Percentiles rank a stretch among this genome's conserved stretches.
phyloP scores from a whole-genome alignment of 2,888 invertebrate genomes.

The Lissocephala sabroskyi region DNA sequence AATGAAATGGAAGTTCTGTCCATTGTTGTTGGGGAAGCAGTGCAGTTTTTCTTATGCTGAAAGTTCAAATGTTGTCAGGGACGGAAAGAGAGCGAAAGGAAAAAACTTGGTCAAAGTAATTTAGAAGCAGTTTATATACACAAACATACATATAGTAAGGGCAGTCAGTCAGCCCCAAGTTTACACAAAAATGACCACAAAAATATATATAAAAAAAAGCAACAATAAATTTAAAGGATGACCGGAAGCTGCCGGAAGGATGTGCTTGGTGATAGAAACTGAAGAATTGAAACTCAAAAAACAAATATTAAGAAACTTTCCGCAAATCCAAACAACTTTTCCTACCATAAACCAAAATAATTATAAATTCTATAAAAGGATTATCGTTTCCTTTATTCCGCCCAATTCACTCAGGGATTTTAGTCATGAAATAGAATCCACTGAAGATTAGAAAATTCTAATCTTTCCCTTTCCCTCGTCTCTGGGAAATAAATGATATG shows the following conservation, averaged over 20 bases:
- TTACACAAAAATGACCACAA: slow-evolving; percentile 40
- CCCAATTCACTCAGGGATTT: slow-evolving; percentile 13
- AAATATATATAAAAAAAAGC: slow-evolving; percentile 25
- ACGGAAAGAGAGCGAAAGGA: not conserved
- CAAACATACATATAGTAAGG: slow-evolving; percentile 5
- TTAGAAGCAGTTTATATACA: slow-evolving; percentile 50
- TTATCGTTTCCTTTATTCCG: too few relatives aligned
- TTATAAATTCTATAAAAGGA: too few relatives aligned
- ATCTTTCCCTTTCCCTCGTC: not conserved
- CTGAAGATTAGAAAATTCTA: too few relatives aligned
- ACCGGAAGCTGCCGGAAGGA: slow-evolving; percentile 20
- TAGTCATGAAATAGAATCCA: slow-evolving; percentile 15
- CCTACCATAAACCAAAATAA: too few relatives aligned
- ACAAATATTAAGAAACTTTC: slow-evolving; percentile 22
- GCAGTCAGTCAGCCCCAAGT: slow-evolving; percentile 25
- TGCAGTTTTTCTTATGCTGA: slow-evolving; percentile 29
- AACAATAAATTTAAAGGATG: slow-evolving; percentile 28
- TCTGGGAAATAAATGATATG: slow-evolving; percentile 23
- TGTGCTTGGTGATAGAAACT: slow-evolving; percentile 15
- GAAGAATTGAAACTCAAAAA: slow-evolving; percentile 24
- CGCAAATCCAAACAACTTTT: too few relatives aligned
- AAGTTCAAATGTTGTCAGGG: slow-evolving; percentile 41
- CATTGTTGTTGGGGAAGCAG: slow-evolving; percentile 1
- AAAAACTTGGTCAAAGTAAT: slow-evolving; percentile 48
- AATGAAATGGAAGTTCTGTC: slow-evolving; percentile 29